These are phyloP conservation scores for Plebejus melissa DNA, from an alignment of 2,888 invertebrate genomes.

Conservation along the genomic window DNA sequence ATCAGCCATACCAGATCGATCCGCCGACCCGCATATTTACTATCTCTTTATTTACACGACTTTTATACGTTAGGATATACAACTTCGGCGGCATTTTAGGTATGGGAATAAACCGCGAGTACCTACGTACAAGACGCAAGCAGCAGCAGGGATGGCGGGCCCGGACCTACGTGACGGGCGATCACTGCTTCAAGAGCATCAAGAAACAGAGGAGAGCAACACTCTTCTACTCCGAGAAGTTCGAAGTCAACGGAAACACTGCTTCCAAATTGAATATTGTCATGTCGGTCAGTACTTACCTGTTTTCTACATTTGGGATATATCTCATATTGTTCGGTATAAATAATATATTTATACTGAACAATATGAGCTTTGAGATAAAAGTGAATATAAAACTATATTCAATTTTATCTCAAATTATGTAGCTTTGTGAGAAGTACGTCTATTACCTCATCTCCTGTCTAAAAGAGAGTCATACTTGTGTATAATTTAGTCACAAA, in stretches of 20 bases:
- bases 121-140: constrained; percentile 44
- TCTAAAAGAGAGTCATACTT: no score
- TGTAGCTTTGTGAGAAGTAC: no score
- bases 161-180: constrained; percentile 52
- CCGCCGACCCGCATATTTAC: no score
- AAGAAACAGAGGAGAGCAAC: constrained; percentile 41
- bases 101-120: constrained; percentile 47
- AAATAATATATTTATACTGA: no score
- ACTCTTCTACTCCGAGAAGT: constrained; percentile 59
- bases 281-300: constrained; percentile 38
- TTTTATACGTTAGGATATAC: no score
- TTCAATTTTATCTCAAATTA: no score
- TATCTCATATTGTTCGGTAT: no score
- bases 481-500: no score
- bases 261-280: constrained; percentile 46
- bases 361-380: not conserved
- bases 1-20: no score
- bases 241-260: constrained; percentile 52
- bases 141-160: constrained; percentile 56
- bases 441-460: no score
- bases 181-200: constrained; percentile 50
- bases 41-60: no score
- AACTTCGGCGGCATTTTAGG: constrained; percentile 39
- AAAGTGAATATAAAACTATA: no score
- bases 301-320: constrained; percentile 26